Base-by-base conservation (phyloP, 2,797 vertebrate species). In the Morus bassanus region DNA sequence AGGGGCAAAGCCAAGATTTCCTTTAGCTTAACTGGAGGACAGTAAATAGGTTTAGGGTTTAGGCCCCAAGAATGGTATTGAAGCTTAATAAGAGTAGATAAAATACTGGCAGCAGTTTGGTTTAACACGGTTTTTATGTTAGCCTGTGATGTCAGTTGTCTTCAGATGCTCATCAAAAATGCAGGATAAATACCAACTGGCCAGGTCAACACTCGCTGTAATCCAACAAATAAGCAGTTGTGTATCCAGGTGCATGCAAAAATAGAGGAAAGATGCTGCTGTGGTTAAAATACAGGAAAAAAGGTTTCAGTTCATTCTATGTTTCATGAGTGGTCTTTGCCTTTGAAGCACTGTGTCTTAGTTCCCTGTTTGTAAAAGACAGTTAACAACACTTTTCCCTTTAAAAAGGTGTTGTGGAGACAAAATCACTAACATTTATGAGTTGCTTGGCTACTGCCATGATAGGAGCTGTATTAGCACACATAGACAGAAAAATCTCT, bases 361-460 rank as follows among this genome's bases (percentile, higher is more conserved):
- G 53, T 78, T 92, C 39, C 33, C 16, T 77, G 45, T 88, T 80
- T 93, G 48, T 84, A 91, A 54, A 82, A 91, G 75, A 72, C 45
- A 64, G 46, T 59, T 77, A 83, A 83, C 78, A 94, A 31, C 59
- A 72, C 31, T 83, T 68, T 69, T 77, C 78, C 33, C 37, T 77
- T 94, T 85, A 85, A 64, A 89, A 95, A 89, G 65, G 41, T 76
- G 61, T 43, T 75, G 37, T 81, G 65, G 39, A 95, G 82, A 67
- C 89, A 93, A 85, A 92, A 78, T 61, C 70, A 48, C 19, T 46
- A n/a, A 64, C 2, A 1, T 89, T 77, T 92, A 51, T 76, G 82
- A 91, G 85, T 79, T 95, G 81, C 85, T 96, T 89, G 88, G 87
- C 84, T 94, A 37, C 76, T 91, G 37, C 73, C 8, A 1, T 43